Base-by-base conservation (phyloP, 1,140 invertebrate genomes). In the Hypsibius dujardini region DNA sequence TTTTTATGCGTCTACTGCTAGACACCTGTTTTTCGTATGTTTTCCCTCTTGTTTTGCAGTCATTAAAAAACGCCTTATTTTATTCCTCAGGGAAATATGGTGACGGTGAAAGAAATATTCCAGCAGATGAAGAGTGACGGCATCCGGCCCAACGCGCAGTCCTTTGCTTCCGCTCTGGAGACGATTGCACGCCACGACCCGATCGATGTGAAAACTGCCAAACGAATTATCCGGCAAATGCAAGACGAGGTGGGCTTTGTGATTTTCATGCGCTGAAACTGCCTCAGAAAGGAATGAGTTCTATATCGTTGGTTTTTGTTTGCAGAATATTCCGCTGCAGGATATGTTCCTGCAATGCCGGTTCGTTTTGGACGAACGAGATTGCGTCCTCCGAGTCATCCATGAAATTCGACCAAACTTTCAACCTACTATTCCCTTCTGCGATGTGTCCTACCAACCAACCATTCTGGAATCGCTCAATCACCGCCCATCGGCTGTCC, bases 131-230 rank as follows among this genome's bases (percentile, higher is more conserved):
- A 3, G 42, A 14, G 12, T 42, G 62, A 67, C 3, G 3, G 42
- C 62, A 42, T 67, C 7, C 12, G 45, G 42, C 62, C 62, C 12
- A 42, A 67, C 45, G 42, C 62, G 42, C 62, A 42, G 62, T 67
- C 62, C 3, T 67, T 67, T 42, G 62, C 62, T 67, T 42, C 45
- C 7, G 62, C 62, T 12, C 62, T 67, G 42, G 62, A 67, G 45
- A 67, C 62, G 3, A 3, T 67, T 14, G 62, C 7, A 14, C 62
- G 62, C 7, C 7, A 14, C 3, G 12, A 7, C 3, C 7, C 62
- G 7, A 14, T 67, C 7, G 62, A 67, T 42, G 7, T 67, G 3
- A 67, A 67, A 67, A 67, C 42, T 3, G 62, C 62, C 7, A 7
- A 42, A 7, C 7, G 62, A 14, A 67, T 67, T 42, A 42, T 42